Conservation (phyloP, 2,113 vertebrate species). For the Triplophysa tibetana region DNA sequence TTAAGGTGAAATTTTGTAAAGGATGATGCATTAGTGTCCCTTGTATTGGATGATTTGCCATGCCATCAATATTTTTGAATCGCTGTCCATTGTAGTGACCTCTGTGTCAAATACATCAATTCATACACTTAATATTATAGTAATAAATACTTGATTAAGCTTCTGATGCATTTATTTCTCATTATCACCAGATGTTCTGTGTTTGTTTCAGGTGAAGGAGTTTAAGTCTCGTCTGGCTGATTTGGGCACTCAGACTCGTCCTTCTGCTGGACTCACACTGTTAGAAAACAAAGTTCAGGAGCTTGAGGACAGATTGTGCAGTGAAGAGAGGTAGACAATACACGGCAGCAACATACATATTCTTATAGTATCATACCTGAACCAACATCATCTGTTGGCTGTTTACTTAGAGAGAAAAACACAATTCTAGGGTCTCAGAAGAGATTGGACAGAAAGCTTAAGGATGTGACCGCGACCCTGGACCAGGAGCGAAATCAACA, state of each 20-base stretch:
- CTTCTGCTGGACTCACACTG: constrained; percentile 72
- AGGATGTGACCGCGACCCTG: constrained; percentile 87
- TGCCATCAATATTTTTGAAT: neutral
- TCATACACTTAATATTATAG: no score
- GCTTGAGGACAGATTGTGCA: constrained; percentile 84
- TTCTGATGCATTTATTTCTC: neutral
- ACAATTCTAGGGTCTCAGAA: constrained; percentile 81
- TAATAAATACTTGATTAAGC: neutral
- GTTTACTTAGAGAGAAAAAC: constrained; percentile 79
- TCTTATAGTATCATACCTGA: no score
- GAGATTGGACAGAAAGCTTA: constrained; percentile 87
- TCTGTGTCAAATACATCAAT: no score
- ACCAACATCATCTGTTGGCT: neutral
- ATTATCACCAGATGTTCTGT: neutral
- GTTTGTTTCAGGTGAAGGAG: constrained; percentile 82
- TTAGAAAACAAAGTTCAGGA: constrained; percentile 86
- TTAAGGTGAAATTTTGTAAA: no score
- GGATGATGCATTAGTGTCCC: no score
- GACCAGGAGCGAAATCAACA: constrained; percentile 88
- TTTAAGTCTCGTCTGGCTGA: constrained; percentile 83
- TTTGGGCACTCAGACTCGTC: constrained; percentile 79
- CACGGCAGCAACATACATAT: neutral
- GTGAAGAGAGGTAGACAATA: constrained; percentile 82
- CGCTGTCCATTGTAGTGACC: no score
- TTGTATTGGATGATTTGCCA: no score